Percentiles rank a stretch among this genome's conserved stretches.
phyloP scores from a whole-genome alignment of 2,888 invertebrate genomes.

The Parascotia fuliginaria region DNA sequence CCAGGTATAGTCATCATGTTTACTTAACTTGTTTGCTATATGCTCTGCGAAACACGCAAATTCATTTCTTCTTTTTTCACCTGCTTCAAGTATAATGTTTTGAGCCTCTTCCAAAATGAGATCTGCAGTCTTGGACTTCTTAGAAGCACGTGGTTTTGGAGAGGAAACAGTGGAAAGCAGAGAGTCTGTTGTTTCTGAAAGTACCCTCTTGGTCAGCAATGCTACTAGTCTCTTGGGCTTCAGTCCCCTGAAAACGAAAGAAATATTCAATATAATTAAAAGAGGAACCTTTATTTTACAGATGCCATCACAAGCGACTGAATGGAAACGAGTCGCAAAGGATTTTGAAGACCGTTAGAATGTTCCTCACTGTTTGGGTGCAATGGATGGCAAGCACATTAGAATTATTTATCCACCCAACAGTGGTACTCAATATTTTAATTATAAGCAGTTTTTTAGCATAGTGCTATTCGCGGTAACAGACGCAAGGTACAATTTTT shows the following conservation, averaged over 20 bases:
- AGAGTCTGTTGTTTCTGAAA: conserved; percentile 10
- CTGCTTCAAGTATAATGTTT: conserved; percentile 15
- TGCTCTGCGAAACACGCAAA: conserved; percentile 28
- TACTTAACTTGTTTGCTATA: conserved; percentile 27
- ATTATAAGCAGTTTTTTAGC: conserved; percentile 19
- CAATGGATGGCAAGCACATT: background rate
- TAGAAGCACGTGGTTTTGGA: conserved; percentile 15
- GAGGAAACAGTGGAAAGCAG: background rate
- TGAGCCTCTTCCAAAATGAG: conserved; percentile 22
- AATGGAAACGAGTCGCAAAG: conserved; percentile 8
- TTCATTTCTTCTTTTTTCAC: conserved; percentile 20
- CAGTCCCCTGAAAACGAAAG: background rate
- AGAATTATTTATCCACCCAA: background rate
- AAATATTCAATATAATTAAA: background rate
- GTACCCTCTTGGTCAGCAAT: conserved; percentile 11
- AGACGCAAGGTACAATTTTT: conserved; percentile 14
- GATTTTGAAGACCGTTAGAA: conserved; percentile 6
- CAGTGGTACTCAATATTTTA: conserved; percentile 17
- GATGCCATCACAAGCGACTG: conserved; percentile 4
- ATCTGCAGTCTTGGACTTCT: conserved; percentile 20
- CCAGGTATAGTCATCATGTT: conserved; percentile 24
- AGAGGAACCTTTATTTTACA: no score
- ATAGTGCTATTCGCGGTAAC: conserved; percentile 15
- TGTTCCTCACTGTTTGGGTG: conserved; percentile 3
- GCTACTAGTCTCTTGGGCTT: conserved; percentile 13